Conservation (phyloP, 2,113 vertebrate genomes). For the Phocoena sinus region DNA sequence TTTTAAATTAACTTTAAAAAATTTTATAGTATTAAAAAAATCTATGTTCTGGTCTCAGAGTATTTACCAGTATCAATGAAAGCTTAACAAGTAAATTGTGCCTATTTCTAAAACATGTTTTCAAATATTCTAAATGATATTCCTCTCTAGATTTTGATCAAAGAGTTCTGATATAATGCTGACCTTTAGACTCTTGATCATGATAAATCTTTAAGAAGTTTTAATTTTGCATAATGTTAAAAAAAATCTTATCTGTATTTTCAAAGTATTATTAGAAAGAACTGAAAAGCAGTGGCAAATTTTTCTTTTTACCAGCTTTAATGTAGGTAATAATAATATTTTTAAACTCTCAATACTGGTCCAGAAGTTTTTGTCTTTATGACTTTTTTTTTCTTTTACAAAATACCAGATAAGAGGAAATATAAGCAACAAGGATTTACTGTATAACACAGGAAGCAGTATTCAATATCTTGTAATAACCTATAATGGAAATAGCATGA, state of each 20-base stretch:
- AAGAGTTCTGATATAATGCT: constrained; percentile 31
- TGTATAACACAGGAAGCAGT: neutral
- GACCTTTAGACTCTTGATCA: constrained; percentile 3
- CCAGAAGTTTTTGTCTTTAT: constrained; percentile 21
- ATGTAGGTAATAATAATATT: neutral
- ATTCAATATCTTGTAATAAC: neutral
- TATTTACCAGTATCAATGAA: constrained; percentile 6
- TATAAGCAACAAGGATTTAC: neutral
- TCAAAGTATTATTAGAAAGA: constrained; percentile 22
- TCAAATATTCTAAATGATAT: constrained; percentile 41
- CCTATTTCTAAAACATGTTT: constrained; percentile 29
- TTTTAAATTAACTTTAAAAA: constrained; percentile 47
- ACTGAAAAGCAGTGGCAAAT: neutral
- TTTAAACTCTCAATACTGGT: constrained; percentile 17
- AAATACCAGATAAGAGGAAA: neutral
- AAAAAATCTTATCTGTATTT: constrained; percentile 16
- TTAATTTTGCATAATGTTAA: constrained; percentile 22
- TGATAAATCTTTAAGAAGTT: constrained; percentile 26
- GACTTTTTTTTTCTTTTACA: neutral
- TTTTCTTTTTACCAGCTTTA: constrained; percentile 32
- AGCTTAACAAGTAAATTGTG: constrained; percentile 18
- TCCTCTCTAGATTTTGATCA: constrained; percentile 47
- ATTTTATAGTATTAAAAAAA: constrained; percentile 14
- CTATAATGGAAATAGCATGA: neutral
- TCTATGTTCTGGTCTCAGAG: constrained; percentile 32